Evolutionary conservation across 2,113 vertebrate genomes (phyloP).

Genomic region (Phaethon lepturus): DNA sequence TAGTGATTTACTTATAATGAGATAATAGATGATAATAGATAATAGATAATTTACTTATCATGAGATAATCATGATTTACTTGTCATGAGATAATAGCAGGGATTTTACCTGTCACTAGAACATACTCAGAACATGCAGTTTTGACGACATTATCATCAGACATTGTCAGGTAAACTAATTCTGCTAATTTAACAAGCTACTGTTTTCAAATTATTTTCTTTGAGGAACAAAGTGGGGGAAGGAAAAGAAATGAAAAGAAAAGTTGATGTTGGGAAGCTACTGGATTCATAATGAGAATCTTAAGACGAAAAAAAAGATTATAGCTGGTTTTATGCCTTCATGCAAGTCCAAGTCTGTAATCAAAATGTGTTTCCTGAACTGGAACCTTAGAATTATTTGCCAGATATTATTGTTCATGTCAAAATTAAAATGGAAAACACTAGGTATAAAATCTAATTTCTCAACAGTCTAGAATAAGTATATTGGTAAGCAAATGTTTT

Average conservation of each 20-base stretch:
- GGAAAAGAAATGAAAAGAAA: not conserved
- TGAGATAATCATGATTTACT: not conserved
- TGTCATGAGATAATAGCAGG: not conserved
- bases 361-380: slow-evolving; percentile 7
- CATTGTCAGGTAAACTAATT: slow-evolving; percentile 4
- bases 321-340: not conserved
- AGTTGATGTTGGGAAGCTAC: not conserved
- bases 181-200: not conserved
- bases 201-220: not conserved
- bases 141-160: not conserved
- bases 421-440: not conserved
- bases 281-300: not conserved
- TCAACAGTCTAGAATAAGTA: not conserved
- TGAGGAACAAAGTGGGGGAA: not conserved
- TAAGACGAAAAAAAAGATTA: not conserved
- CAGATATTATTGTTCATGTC: not conserved
- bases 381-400: slow-evolving; percentile 17
- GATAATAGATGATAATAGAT: not conserved
- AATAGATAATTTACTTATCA: not conserved
- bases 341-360: slow-evolving; percentile 6
- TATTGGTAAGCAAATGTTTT: not conserved
- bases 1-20: not conserved
- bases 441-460: slow-evolving; percentile 1
- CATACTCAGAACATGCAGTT: rapidly evolving
- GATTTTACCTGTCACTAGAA: not conserved